A percentile compares a stretch with the other conserved stretches of the same genome.
Conservation (phyloP, 1,140 invertebrate species). For the Zaprionus africanus region DNA sequence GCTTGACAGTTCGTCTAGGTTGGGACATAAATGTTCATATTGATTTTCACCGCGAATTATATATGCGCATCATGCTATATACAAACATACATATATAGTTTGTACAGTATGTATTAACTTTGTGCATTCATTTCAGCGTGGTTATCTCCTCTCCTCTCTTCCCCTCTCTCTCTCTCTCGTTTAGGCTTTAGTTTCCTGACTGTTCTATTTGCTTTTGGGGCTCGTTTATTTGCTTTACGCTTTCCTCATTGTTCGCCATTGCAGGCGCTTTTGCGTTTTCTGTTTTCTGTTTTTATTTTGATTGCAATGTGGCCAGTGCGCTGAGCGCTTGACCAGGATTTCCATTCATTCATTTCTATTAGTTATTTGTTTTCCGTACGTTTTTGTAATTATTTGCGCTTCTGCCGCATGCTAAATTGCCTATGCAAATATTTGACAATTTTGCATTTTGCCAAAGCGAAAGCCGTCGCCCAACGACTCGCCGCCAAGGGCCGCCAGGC, state of each 20-base stretch:
- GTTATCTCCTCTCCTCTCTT: constrained; percentile 39
- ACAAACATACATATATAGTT: background rate
- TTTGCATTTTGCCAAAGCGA: constrained; percentile 73
- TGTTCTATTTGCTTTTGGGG: constrained; percentile 39
- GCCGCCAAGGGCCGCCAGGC: background rate
- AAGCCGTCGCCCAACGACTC: constrained; percentile 45
- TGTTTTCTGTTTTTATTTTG: constrained; percentile 52
- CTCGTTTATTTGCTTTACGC: constrained; percentile 52
- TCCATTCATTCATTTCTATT: constrained; percentile 69
- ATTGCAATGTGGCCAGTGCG: constrained; percentile 34
- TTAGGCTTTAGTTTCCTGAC: background rate
- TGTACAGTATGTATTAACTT: constrained; percentile 1
- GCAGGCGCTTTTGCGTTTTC: constrained; percentile 31
- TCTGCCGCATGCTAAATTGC: constrained; percentile 81
- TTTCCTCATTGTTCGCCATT: constrained; percentile 63
- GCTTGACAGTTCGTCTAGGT: background rate
- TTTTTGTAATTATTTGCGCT: constrained; percentile 82
- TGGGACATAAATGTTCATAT: background rate
- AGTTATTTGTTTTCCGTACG: constrained; percentile 80
- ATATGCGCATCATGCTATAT: background rate
- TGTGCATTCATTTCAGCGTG: constrained; percentile 7
- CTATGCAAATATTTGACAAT: constrained; percentile 81
- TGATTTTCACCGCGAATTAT: background rate
- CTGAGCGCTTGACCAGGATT: constrained; percentile 20
- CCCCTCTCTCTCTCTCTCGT: background rate